Base-by-base conservation (phyloP, 2,888 invertebrate genomes). In the Drosophila engyochracea region DNA sequence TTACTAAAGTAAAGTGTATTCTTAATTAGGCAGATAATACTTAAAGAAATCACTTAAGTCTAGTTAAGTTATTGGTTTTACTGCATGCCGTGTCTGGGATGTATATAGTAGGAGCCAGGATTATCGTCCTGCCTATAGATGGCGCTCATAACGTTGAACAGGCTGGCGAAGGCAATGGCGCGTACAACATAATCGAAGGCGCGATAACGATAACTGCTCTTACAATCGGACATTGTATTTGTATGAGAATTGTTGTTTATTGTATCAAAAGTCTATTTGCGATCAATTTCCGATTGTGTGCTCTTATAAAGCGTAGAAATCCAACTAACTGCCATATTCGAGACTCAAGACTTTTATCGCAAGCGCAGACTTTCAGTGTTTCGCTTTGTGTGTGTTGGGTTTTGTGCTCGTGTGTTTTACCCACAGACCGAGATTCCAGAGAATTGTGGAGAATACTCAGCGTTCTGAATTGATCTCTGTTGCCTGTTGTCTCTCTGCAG, bases 81-180 rank as follows among this genome's bases (percentile, higher is more conserved):
- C 51, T 86, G 81, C 82, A 86, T 69, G 25, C 53, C 49, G 9
- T 44, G 83, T 49, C 82, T 69, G 19, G 85, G 87, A 35, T 85
- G 85, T n/a, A 85, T 33, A 41, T 85, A 85, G 19, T 76, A 68
- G 22, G 85, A 83, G n/a, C 82, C 70, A n/a, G 76, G 44, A 30
- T 78, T 61, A 37, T 82, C 74, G 47, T 85, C 76, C 51, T 76
- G 70, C 31, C 71, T 62, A 47, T 86, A 78, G 19, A 85, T 74
- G 76, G 83, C 83, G 35, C 31, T 69, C 83, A 85, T 85, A 9
- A 83, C 54, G 31, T 83, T 41, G 31, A 82, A 16, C 3, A 85
- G 41, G 22, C 82, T 82, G 59, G 67, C 73, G 12, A 60, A 25
- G 16, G 65, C 37, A 12, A 87, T 3, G 4, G 74, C 60, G 37